phyloP scores from a whole-genome alignment of 2,888 invertebrate species.

The Ochlodes sylvanus region DNA sequence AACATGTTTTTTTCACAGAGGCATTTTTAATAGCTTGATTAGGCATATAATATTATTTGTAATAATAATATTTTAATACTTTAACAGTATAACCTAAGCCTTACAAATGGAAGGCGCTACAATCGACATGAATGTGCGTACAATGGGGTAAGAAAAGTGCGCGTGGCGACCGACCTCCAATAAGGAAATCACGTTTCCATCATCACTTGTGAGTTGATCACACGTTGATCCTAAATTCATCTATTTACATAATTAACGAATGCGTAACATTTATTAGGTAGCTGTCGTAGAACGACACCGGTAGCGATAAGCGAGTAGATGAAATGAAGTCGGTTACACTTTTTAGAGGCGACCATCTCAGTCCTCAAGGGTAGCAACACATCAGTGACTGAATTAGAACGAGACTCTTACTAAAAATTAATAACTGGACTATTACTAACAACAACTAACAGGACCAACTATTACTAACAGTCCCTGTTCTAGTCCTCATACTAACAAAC shows the following conservation, averaged over 20 bases:
- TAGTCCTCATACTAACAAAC: too few species aligned
- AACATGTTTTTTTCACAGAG: too few species aligned
- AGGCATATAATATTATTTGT: too few species aligned
- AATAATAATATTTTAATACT: not conserved
- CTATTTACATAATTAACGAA: slow-evolving; percentile 36
- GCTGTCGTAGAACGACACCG: not conserved
- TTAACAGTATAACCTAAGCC: not conserved
- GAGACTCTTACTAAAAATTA: too few species aligned
- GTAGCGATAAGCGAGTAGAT: not conserved
- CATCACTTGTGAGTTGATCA: not conserved
- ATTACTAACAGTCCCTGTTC: too few species aligned
- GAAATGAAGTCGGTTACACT: too few species aligned
- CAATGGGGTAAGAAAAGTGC: slow-evolving; percentile 9
- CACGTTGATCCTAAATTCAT: slow-evolving; percentile 20
- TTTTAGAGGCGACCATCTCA: too few species aligned
- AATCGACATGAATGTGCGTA: not conserved
- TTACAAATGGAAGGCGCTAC: not conserved
- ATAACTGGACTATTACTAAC: too few species aligned
- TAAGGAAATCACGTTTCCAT: slow-evolving; percentile 71
- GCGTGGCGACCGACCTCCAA: slow-evolving; percentile 50
- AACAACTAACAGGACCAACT: too few species aligned
- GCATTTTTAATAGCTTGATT: too few species aligned
- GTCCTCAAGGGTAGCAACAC: too few species aligned
- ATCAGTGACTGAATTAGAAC: too few species aligned
- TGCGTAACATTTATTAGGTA: slow-evolving; percentile 8